Evolutionary conservation across 2,888 invertebrate species (phyloP).

Genomic region (Pocota personata): DNA sequence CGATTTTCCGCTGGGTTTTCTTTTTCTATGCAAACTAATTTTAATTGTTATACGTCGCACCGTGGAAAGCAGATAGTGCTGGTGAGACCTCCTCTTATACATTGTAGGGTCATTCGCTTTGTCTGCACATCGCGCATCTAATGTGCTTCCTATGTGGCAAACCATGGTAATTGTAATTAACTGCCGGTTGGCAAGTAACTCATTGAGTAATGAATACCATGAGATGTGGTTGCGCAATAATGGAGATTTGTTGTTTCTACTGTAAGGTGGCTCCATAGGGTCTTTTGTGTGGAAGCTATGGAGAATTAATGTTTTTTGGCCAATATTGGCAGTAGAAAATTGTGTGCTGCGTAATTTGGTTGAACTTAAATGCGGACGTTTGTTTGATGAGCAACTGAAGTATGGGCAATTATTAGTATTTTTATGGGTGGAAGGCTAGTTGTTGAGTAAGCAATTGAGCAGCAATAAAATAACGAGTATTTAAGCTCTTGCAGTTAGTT

Average conservation of each 20-base stretch:
- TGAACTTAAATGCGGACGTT: not conserved
- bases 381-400: not conserved
- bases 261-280: not conserved
- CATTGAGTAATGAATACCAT: conserved; percentile 59
- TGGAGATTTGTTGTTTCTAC: not conserved
- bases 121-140: conserved; percentile 21
- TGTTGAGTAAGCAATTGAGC: not conserved
- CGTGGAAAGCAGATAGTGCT: conserved; percentile 15
- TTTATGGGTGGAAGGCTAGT: not conserved
- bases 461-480: too few species aligned
- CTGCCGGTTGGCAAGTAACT: conserved; percentile 41
- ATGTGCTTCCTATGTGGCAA: conserved; percentile 51
- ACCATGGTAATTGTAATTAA: conserved; percentile 49
- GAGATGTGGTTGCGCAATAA: conserved; percentile 45
- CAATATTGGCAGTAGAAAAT: not conserved
- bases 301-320: not conserved
- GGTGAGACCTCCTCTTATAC: not conserved
- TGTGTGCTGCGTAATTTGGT: not conserved
- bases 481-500: too few species aligned
- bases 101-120: conserved; percentile 42
- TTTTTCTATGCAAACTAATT: conserved; percentile 5
- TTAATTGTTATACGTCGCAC: conserved; percentile 50
- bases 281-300: not conserved
- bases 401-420: not conserved
- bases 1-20: conserved; percentile 30